phyloP scores from a whole-genome alignment of 2,113 vertebrate species.

The Ondatra zibethicus region DNA sequence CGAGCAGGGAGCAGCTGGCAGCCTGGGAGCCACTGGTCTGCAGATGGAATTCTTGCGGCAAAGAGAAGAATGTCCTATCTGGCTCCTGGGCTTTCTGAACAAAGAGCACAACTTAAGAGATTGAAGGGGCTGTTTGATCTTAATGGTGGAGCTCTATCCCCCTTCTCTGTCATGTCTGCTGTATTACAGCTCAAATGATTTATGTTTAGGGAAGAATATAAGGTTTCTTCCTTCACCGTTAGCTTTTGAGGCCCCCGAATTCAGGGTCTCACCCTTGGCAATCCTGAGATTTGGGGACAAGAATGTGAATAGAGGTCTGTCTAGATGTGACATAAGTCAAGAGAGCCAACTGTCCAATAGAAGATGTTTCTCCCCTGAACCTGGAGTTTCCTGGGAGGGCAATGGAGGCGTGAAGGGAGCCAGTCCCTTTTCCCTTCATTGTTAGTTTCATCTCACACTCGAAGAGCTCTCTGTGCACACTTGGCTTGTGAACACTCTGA shows the following conservation, averaged over 20 bases:
- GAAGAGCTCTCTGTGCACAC: fast-evolving
- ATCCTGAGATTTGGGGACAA: background rate
- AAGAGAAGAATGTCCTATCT: slow-evolving; percentile 81
- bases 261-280: background rate
- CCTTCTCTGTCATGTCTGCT: background rate
- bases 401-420: background rate
- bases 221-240: background rate
- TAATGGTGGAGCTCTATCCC: slow-evolving; percentile 42
- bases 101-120: slow-evolving; percentile 49
- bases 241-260: background rate
- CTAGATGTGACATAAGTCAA: background rate
- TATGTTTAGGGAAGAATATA: background rate
- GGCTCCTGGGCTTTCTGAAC: slow-evolving; percentile 33
- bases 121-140: slow-evolving; percentile 55
- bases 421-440: background rate
- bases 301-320: background rate
- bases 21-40: slow-evolving; percentile 75
- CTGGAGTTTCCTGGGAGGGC: background rate
- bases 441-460: background rate
- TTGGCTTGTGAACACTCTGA: background rate
- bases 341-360: background rate
- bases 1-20: slow-evolving; percentile 85
- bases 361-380: background rate
- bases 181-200: background rate
- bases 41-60: slow-evolving; percentile 83